A percentile compares a stretch with the other conserved stretches of the same genome.
Evolutionary conservation across 2,113 vertebrate species (phyloP).

Genomic region (Neodon shergylaensis): DNA sequence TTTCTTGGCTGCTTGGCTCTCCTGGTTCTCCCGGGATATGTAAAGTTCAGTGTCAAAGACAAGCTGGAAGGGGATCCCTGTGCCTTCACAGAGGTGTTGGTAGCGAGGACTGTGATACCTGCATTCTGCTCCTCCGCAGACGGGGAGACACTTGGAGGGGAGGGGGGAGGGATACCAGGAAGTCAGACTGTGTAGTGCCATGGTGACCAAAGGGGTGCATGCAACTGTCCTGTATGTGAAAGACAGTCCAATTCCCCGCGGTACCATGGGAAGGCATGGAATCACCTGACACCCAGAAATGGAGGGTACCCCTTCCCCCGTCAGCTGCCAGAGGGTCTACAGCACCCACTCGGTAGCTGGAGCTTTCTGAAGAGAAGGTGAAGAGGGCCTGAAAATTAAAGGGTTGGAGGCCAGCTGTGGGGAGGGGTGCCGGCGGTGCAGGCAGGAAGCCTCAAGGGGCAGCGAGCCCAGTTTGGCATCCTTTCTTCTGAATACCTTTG

Average conservation of each 20-base stretch:
- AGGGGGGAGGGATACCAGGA: no score
- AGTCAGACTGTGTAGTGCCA: no score
- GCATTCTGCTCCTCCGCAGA: not conserved
- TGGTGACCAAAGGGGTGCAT: not conserved
- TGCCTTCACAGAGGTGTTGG: accelerated
- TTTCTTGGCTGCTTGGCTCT: accelerated
- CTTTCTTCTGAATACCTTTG: not conserved
- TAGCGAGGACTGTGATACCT: not conserved
- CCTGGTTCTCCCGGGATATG: accelerated
- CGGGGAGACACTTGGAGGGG: no score
- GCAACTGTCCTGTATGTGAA: not conserved
- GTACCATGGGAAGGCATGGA: accelerated
- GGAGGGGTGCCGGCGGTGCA: not conserved
- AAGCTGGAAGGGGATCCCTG: not conserved
- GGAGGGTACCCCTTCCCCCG: not conserved
- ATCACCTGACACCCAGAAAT: not conserved
- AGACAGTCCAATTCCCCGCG: accelerated
- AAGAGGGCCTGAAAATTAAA: not conserved
- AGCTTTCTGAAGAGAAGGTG: not conserved
- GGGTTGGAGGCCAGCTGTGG: not conserved
- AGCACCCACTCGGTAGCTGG: not conserved
- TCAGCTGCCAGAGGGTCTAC: not conserved
- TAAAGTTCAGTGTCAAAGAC: not conserved
- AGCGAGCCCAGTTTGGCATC: not conserved
- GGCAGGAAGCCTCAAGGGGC: not conserved